Conservation (phyloP, 2,113 vertebrate species). For the Cyphomyrus discorhynchus region DNA sequence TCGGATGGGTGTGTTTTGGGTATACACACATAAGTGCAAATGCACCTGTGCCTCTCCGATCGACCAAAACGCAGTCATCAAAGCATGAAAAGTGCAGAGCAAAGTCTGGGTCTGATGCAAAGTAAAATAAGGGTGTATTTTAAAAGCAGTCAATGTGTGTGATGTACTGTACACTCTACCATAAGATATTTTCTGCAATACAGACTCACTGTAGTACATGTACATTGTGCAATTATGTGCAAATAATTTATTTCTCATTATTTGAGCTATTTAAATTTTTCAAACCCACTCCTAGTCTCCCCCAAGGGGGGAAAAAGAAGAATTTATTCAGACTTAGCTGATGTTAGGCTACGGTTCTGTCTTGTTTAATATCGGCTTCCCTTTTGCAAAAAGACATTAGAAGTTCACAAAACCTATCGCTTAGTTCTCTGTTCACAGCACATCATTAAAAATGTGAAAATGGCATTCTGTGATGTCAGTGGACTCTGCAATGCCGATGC, state of each 20-base stretch:
- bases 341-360: background rate
- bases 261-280: background rate
- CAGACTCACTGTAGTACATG: background rate
- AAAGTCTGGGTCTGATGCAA: background rate
- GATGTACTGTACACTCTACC: background rate
- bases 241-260: background rate
- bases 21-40: background rate
- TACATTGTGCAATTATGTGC: background rate
- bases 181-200: background rate
- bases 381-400: background rate
- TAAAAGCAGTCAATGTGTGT: background rate
- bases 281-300: background rate
- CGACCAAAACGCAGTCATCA: background rate
- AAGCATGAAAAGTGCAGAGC: background rate
- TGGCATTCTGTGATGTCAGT: background rate
- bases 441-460: background rate
- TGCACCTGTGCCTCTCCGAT: background rate
- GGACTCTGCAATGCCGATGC: background rate
- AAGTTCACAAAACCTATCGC: background rate
- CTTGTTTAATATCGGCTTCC: background rate
- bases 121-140: background rate
- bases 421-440: background rate
- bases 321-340: background rate
- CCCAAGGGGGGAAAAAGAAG: background rate
- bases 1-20: background rate